Evolutionary conservation across 2,113 vertebrate genomes (phyloP).

Genomic region (Dipodomys merriami): DNA sequence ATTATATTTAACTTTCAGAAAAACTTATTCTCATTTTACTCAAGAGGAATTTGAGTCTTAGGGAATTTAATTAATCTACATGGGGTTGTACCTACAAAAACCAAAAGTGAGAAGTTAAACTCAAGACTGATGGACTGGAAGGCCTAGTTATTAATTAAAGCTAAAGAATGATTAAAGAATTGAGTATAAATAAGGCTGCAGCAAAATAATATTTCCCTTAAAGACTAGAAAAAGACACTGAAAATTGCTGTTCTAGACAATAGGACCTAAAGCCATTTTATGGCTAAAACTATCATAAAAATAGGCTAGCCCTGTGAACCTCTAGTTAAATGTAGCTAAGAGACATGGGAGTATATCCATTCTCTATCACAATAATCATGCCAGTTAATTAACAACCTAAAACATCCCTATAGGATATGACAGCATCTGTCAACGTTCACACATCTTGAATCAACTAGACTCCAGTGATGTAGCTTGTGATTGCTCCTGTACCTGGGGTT

Average conservation of each 20-base stretch:
- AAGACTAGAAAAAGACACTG: neutral
- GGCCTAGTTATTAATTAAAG: neutral
- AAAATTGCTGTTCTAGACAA: neutral
- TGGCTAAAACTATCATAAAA: slow-evolving; percentile 37
- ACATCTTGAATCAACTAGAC: neutral
- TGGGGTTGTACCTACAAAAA: neutral
- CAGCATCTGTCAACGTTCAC: neutral
- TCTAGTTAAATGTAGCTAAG: neutral
- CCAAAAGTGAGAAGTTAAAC: neutral
- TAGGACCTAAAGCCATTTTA: neutral
- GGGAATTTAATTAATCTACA: slow-evolving; percentile 2
- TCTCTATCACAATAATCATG: neutral
- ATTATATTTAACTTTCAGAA: neutral
- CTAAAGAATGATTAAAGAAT: neutral
- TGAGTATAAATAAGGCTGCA: neutral
- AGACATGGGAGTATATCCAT: neutral
- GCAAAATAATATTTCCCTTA: neutral
- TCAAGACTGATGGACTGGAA: neutral
- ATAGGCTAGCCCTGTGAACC: neutral
- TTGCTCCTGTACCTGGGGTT: neutral
- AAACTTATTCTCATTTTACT: neutral
- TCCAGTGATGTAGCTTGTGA: neutral
- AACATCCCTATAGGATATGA: neutral
- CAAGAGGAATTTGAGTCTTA: neutral
- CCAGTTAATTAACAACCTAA: neutral